Conservation (phyloP, 2,797 vertebrate species). For the Myripristis murdjan region DNA sequence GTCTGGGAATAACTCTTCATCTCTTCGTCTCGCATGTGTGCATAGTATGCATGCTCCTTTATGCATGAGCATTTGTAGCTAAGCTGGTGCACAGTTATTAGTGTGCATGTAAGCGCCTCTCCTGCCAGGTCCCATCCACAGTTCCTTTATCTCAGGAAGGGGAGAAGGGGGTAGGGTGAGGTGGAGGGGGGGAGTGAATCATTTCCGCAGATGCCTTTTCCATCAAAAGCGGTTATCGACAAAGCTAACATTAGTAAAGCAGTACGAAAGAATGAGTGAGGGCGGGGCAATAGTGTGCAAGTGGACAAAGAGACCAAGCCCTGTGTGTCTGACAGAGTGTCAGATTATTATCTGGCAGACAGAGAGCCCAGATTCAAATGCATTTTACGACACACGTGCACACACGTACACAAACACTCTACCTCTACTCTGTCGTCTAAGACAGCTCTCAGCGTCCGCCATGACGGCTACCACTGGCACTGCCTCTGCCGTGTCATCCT, state of each 20-base stretch:
- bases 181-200: conserved; percentile 50
- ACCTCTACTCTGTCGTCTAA: conserved; percentile 51
- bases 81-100: conserved; percentile 60
- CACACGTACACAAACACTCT: conserved; percentile 2
- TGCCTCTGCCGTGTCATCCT: conserved; percentile 48
- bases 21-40: conserved; percentile 41
- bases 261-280: conserved; percentile 59
- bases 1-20: conserved; percentile 30
- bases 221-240: conserved; percentile 79
- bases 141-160: conserved; percentile 68
- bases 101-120: conserved; percentile 63
- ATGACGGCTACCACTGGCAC: conserved; percentile 9
- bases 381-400: conserved; percentile 46
- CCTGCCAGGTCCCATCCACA: conserved; percentile 71
- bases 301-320: conserved; percentile 57
- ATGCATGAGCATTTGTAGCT: conserved; percentile 31
- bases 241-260: conserved; percentile 81
- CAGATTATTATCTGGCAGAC: conserved; percentile 77
- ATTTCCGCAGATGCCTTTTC: conserved; percentile 71
- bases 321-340: conserved; percentile 60
- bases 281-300: conserved; percentile 43
- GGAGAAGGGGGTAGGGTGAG: too few relatives aligned
- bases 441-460: conserved; percentile 44
- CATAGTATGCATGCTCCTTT: conserved; percentile 35
- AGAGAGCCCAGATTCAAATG: conserved; percentile 60